Evolutionary conservation across 1,140 invertebrate genomes (phyloP).

Genomic region (Steinernema khuongi): DNA sequence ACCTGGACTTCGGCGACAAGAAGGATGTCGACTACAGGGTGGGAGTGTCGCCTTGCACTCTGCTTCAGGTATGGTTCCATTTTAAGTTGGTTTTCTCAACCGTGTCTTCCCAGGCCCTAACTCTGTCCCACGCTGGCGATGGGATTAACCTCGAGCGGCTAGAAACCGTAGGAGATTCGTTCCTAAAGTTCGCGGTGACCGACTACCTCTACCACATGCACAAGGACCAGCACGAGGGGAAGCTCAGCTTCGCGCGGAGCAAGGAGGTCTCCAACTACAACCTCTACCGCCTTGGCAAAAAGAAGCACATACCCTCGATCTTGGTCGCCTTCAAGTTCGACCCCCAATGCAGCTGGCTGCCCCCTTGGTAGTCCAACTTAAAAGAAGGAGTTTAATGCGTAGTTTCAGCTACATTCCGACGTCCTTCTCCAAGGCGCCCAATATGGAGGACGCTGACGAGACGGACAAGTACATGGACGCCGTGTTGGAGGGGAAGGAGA

Average conservation of each 20-base stretch:
- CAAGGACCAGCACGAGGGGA: constrained; percentile 92
- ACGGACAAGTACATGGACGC: constrained; percentile 38
- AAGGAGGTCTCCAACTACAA: constrained; percentile 76
- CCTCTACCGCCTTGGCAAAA: constrained; percentile 83
- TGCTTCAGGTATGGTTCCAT: constrained; percentile 26
- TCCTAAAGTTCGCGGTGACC: constrained; percentile 96
- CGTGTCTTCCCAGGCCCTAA: constrained; percentile 69
- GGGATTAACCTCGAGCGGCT: constrained; percentile 93
- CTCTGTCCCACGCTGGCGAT: constrained; percentile 98
- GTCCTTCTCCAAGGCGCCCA: constrained; percentile 35
- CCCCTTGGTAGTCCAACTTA: constrained; percentile 74
- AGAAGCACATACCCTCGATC: constrained; percentile 79
- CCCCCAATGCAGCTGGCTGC: constrained; percentile 96
- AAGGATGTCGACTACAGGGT: not conserved
- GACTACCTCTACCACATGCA: constrained; percentile 93
- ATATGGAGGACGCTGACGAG: constrained; percentile 46
- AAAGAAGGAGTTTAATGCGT: no score
- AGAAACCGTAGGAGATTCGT: constrained; percentile 98
- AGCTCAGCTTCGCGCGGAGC: constrained; percentile 87
- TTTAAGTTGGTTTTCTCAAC: not conserved
- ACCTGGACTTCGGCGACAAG: not conserved
- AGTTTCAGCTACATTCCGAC: constrained; percentile 39
- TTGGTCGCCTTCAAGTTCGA: constrained; percentile 99
- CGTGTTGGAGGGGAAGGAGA: constrained; percentile 28
- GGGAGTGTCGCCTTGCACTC: constrained; percentile 50